A percentile compares a stretch with the other conserved stretches of the same genome.
phyloP scores from a whole-genome alignment of 2,888 invertebrate genomes.

The Lithosia quadra region DNA sequence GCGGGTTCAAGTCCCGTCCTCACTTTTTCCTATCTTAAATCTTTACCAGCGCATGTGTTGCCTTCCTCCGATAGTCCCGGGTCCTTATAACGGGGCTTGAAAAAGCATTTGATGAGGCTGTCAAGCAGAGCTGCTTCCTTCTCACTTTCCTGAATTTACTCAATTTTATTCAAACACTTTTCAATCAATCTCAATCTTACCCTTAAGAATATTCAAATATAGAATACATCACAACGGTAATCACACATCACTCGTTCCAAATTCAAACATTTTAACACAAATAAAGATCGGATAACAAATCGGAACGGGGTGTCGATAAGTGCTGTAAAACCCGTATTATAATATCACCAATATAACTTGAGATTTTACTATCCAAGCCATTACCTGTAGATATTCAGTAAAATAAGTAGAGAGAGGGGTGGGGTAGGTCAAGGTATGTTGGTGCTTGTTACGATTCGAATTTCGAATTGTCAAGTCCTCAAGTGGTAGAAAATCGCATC shows the following conservation, averaged over 20 bases:
- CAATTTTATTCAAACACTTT: neutral
- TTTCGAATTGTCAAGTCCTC: constrained; percentile 69
- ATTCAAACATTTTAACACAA: constrained; percentile 66
- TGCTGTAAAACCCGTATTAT: constrained; percentile 60
- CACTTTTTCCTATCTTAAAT: too few species aligned
- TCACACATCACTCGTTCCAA: constrained; percentile 56
- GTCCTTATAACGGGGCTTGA: too few species aligned
- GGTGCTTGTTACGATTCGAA: constrained; percentile 61
- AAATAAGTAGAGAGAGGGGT: constrained; percentile 11
- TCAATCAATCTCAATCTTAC: neutral
- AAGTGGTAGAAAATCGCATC: constrained; percentile 81
- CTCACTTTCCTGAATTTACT: too few species aligned
- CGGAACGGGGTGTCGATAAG: constrained; percentile 61
- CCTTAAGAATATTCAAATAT: neutral
- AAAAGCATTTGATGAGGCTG: too few species aligned
- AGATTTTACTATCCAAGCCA: constrained; percentile 14
- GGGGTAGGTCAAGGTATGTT: constrained; percentile 31
- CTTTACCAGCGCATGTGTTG: too few species aligned
- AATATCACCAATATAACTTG: constrained; percentile 44
- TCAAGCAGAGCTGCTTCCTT: too few species aligned
- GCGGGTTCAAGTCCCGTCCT: too few species aligned
- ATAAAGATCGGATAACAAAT: constrained; percentile 60
- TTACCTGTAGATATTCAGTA: constrained; percentile 15
- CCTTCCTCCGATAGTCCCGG: too few species aligned
- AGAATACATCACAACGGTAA: constrained; percentile 35